Evolutionary conservation across 2,888 invertebrate species (phyloP).

Genomic region (Mongoloraphidia duomilia): DNA sequence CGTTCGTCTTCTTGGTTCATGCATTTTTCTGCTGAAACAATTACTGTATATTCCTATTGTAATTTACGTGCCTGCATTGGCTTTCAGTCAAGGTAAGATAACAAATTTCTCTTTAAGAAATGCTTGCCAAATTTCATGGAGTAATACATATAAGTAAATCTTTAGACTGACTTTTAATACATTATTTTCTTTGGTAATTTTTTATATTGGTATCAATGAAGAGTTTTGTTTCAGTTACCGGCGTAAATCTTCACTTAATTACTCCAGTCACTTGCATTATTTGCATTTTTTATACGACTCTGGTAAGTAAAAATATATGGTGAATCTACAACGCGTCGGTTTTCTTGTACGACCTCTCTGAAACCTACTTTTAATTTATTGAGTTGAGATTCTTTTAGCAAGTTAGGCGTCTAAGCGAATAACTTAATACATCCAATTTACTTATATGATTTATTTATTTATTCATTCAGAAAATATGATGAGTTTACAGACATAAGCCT

Average conservation of each 20-base stretch:
- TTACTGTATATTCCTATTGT: slow-evolving; percentile 68
- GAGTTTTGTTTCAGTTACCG: slow-evolving; percentile 50
- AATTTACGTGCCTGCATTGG: slow-evolving; percentile 76
- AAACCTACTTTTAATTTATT: no score
- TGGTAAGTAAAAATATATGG: slow-evolving; percentile 42
- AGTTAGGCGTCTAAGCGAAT: no score
- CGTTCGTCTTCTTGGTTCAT: slow-evolving; percentile 51
- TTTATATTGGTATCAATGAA: not conserved
- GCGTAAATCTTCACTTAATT: slow-evolving; percentile 63
- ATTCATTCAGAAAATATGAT: no score
- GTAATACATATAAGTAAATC: no score
- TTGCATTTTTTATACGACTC: slow-evolving; percentile 86
- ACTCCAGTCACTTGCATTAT: slow-evolving; percentile 68
- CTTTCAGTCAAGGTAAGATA: slow-evolving; percentile 62
- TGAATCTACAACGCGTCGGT: not conserved
- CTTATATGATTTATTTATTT: no score
- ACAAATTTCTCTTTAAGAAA: not conserved
- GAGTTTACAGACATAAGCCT: no score
- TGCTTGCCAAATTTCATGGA: no score
- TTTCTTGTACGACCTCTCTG: no score
- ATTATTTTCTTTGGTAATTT: no score
- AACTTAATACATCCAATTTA: no score
- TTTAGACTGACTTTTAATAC: no score
- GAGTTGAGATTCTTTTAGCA: no score
- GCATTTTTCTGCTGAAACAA: slow-evolving; percentile 59